Conservation (phyloP, 2,888 invertebrate species). For the Rhodophaea formosa region DNA sequence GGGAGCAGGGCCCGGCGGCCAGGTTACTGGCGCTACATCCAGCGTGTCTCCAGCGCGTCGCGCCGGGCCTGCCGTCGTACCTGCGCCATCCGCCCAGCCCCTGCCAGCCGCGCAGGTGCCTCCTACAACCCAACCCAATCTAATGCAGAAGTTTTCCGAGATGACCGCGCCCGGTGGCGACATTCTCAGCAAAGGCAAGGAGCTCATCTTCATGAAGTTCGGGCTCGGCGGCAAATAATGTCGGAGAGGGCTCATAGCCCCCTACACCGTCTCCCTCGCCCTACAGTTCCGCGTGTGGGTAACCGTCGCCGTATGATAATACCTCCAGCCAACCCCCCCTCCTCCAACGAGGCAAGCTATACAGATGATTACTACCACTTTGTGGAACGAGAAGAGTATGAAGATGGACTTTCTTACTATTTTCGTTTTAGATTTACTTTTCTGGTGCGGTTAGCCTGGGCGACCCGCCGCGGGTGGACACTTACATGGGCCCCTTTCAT, state of each 20-base stretch:
- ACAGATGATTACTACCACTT: background rate
- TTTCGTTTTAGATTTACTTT: conserved; percentile 22
- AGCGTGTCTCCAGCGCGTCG: conserved; percentile 70
- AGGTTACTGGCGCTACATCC: conserved; percentile 43
- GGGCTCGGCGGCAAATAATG: conserved; percentile 90
- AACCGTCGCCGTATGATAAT: conserved; percentile 22
- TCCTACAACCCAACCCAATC: conserved; percentile 83
- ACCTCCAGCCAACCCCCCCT: background rate
- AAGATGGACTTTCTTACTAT: conserved; percentile 19
- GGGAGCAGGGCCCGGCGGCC: conserved; percentile 46
- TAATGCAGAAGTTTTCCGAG: conserved; percentile 94
- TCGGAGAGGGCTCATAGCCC: conserved; percentile 52
- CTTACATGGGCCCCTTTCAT: conserved; percentile 41
- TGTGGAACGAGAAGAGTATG: background rate
- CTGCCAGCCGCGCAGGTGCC: conserved; percentile 61
- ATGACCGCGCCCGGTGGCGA: conserved; percentile 94
- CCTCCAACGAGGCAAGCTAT: background rate
- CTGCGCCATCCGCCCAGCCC: conserved; percentile 72
- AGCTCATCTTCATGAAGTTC: conserved; percentile 96
- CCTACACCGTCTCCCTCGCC: conserved; percentile 24
- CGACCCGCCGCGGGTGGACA: conserved; percentile 24
- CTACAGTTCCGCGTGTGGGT: conserved; percentile 16
- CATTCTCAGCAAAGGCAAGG: conserved; percentile 95
- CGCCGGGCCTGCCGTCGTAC: conserved; percentile 64
- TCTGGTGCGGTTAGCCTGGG: conserved; percentile 36